Evolutionary conservation across 2,113 vertebrate genomes (phyloP).

Genomic region (Albula goreensis): DNA sequence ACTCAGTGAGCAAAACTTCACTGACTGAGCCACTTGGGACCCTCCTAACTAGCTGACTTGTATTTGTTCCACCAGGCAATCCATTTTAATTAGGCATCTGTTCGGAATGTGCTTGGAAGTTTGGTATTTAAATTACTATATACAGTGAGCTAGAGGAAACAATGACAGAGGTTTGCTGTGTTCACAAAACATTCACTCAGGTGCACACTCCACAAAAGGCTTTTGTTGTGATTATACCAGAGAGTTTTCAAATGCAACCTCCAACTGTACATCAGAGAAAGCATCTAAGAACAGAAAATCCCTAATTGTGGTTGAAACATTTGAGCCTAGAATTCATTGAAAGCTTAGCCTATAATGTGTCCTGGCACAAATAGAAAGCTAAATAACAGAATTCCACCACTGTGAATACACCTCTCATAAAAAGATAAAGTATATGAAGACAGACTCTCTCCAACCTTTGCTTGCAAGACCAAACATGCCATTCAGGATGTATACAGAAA

Average conservation of each 20-base stretch:
- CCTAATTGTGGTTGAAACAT: not conserved
- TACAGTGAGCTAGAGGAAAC: no score
- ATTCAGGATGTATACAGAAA: not conserved
- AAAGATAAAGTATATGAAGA: not conserved
- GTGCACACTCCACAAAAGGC: not conserved
- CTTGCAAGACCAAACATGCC: not conserved
- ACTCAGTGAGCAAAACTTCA: not conserved
- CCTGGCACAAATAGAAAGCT: not conserved
- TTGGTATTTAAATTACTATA: no score
- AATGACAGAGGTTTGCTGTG: no score
- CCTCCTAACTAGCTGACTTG: not conserved
- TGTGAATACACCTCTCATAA: not conserved
- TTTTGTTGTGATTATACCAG: not conserved
- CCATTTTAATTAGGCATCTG: no score
- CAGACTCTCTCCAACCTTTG: not conserved
- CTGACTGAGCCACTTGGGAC: not conserved
- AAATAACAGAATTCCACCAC: no score
- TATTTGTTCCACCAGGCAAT: not conserved
- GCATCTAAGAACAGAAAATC: not conserved
- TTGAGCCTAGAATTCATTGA: not conserved
- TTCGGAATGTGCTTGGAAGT: no score
- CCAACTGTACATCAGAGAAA: not conserved
- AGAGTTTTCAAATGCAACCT: not conserved
- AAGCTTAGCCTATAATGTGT: not conserved
- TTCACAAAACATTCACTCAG: no score